These are phyloP conservation scores for Epizoanthus stellaris DNA, from an alignment of 92 coral and sea anemone species.

Conservation along the genomic window DNA sequence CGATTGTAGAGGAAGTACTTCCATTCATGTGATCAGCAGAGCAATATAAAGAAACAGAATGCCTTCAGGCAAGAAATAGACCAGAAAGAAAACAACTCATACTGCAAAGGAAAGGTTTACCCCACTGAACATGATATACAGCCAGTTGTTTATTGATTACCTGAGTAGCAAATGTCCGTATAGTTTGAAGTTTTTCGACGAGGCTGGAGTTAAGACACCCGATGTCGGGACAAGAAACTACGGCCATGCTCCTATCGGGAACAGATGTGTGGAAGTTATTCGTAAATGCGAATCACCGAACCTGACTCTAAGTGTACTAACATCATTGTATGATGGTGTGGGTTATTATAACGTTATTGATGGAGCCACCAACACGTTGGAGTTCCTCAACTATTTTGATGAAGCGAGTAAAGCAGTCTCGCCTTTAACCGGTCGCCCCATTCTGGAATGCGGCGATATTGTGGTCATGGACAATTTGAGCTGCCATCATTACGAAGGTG, in stretches of 20 bases:
- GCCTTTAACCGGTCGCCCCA: constrained; percentile 38
- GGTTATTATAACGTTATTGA: constrained; percentile 48
- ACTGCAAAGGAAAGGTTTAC: constrained; percentile 29
- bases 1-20: too few species aligned
- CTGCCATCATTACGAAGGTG: constrained; percentile 47
- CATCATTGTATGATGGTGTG: constrained; percentile 42
- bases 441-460: constrained; percentile 50
- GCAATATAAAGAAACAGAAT: too few species aligned
- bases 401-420: constrained; percentile 45
- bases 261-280: constrained; percentile 40
- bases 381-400: constrained; percentile 28
- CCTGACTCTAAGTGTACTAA: constrained; percentile 30
- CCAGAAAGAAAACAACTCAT: constrained; percentile 31
- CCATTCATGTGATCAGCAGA: too few species aligned
- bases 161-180: constrained; percentile 11
- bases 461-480: constrained; percentile 49
- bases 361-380: constrained; percentile 43
- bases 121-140: constrained; percentile 19
- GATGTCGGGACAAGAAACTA: constrained; percentile 35
- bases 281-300: constrained; percentile 24
- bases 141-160: constrained; percentile 30
- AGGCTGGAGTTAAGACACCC: constrained; percentile 60
- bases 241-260: constrained; percentile 47
- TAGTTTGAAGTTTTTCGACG: constrained; percentile 49
- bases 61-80: background rate